A percentile compares a stretch with the other conserved stretches of the same genome.
Conservation (phyloP, 2,113 vertebrate genomes). For the Anas platyrhynchos region DNA sequence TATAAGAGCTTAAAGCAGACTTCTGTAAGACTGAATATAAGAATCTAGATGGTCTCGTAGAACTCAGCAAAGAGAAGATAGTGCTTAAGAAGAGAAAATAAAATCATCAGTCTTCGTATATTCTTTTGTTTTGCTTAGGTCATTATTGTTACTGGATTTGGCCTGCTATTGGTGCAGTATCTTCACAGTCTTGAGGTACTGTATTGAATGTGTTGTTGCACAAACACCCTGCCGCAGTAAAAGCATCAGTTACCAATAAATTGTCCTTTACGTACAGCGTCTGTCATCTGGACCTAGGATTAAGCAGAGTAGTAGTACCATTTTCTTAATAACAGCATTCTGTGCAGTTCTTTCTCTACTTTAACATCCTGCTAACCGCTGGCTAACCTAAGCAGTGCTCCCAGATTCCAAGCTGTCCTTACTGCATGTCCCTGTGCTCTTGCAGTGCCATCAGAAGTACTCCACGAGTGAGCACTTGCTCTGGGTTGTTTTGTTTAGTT, state of each 20-base stretch:
- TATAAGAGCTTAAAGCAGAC: background rate
- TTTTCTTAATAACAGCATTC: background rate
- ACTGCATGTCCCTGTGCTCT: background rate
- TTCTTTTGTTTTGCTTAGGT: background rate
- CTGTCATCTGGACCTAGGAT: background rate
- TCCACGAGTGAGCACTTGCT: too few relatives aligned
- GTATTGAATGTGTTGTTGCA: background rate
- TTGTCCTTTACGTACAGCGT: background rate
- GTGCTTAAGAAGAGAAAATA: background rate
- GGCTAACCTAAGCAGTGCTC: background rate
- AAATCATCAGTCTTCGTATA: background rate
- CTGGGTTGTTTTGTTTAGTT: background rate
- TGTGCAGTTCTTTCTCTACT: background rate
- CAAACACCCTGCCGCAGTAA: background rate
- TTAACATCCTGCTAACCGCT: background rate
- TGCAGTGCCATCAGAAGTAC: rapidly evolving
- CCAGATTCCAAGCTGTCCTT: background rate
- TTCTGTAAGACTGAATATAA: background rate
- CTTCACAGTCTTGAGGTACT: too few relatives aligned
- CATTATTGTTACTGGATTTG: background rate
- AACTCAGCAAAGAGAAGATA: background rate
- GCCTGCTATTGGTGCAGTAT: background rate
- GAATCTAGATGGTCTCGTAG: background rate
- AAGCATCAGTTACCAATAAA: background rate
- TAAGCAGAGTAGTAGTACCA: background rate